phyloP scores from a whole-genome alignment of 2,113 vertebrate genomes.

The Thalassoma bifasciatum region DNA sequence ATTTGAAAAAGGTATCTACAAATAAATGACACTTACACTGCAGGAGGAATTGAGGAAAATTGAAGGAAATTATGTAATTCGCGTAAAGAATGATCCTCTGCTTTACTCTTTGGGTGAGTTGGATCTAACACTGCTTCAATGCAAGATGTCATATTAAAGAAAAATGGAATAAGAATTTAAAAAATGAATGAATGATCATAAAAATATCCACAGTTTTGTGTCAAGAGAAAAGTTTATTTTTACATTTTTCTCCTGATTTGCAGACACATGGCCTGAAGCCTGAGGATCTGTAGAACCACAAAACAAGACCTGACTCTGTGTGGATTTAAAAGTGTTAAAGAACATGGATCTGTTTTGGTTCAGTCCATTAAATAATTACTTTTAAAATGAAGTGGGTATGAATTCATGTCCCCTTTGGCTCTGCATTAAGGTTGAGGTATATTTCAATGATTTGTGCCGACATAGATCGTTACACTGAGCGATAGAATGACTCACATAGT shows the following conservation, averaged over 20 bases:
- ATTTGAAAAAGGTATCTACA: conserved; percentile 21
- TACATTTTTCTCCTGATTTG: conserved; percentile 28
- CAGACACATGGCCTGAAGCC: conserved; percentile 8
- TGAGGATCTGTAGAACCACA: conserved; percentile 31
- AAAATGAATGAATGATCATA: not conserved
- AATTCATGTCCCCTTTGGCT: not conserved
- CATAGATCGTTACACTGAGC: conserved; percentile 4
- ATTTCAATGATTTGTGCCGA: too few species aligned
- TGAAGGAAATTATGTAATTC: conserved; percentile 11
- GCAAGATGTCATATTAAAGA: not conserved
- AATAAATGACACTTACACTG: not conserved
- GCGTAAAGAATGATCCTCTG: not conserved
- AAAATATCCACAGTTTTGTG: not conserved
- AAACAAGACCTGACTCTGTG: not conserved
- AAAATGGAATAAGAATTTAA: not conserved
- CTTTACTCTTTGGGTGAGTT: not conserved
- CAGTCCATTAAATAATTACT: not conserved
- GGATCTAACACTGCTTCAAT: conserved; percentile 15
- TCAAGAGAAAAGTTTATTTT: not conserved
- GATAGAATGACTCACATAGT: conserved; percentile 6
- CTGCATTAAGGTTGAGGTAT: too few species aligned
- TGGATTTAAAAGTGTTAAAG: not conserved
- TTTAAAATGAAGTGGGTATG: not conserved
- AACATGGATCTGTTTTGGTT: not conserved
- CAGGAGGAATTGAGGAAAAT: conserved; percentile 9